Conservation (phyloP, 2,113 vertebrate species). For the Gorsachius goisagi region DNA sequence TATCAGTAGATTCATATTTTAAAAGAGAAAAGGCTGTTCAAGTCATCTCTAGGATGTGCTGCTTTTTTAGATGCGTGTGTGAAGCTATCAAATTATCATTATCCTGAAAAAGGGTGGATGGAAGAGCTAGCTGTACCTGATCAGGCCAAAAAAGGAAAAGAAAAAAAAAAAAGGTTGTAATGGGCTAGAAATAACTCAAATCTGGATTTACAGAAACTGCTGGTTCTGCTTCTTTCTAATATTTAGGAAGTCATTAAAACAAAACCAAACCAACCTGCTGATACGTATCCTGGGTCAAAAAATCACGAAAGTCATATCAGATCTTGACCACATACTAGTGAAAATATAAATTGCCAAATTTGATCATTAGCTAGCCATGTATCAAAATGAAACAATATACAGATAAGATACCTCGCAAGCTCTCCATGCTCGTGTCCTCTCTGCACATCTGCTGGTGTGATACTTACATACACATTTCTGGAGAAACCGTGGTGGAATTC, state of each 20-base stretch:
- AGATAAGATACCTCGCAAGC: neutral
- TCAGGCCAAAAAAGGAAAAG: neutral
- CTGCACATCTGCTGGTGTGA: neutral
- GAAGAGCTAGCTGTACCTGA: neutral
- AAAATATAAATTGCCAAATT: neutral
- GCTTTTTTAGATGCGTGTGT: neutral
- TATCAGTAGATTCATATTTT: neutral
- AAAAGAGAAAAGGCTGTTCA: neutral
- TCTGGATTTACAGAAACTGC: slow-evolving; percentile 18
- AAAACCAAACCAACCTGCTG: neutral
- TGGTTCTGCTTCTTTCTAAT: slow-evolving; percentile 40
- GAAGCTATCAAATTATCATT: neutral
- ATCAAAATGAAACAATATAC: neutral
- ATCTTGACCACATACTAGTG: neutral
- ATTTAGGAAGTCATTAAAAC: neutral
- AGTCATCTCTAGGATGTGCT: neutral
- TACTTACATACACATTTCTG: accelerated
- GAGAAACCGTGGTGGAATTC: neutral
- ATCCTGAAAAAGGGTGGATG: neutral
- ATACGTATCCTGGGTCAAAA: neutral
- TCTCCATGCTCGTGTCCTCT: neutral
- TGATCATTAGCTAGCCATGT: neutral
- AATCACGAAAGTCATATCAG: neutral
- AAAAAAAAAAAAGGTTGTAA: neutral
- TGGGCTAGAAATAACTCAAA: neutral